Percentiles rank a stretch among this genome's conserved stretches.
Evolutionary conservation across 2,113 vertebrate genomes (phyloP).

Genomic region (Microtus oregoni): DNA sequence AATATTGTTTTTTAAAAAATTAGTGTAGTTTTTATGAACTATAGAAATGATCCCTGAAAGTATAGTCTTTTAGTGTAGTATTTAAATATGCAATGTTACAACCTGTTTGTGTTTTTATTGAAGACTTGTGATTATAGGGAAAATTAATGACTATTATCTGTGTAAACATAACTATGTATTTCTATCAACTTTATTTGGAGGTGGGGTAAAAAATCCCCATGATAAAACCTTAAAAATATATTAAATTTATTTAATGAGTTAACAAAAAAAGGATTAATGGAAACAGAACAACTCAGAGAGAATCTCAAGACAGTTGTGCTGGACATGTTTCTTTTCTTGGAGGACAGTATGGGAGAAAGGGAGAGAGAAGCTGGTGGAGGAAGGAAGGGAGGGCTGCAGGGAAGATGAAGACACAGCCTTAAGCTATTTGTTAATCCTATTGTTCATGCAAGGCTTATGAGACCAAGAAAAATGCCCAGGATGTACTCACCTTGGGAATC

Average conservation of each 20-base stretch:
- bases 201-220: not conserved
- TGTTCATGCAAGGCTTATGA: not conserved
- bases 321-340: not conserved
- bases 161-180: not conserved
- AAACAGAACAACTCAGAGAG: not conserved
- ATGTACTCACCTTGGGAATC: not conserved
- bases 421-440: not conserved
- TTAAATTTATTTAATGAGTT: slow-evolving; percentile 32
- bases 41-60: too few species aligned
- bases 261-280: not conserved
- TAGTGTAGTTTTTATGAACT: not conserved
- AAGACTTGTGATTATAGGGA: not conserved
- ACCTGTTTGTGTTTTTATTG: not conserved
- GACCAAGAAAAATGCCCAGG: not conserved
- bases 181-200: not conserved
- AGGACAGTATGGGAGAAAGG: not conserved
- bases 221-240: not conserved
- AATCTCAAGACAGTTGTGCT: not conserved
- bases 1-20: not conserved
- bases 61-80: not conserved
- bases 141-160: slow-evolving; percentile 33
- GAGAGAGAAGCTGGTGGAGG: too few species aligned
- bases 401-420: not conserved
- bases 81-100: not conserved
- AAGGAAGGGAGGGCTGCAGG: too few species aligned